phyloP scores from a whole-genome alignment of 2,113 vertebrate species.

The Channa maculata region DNA sequence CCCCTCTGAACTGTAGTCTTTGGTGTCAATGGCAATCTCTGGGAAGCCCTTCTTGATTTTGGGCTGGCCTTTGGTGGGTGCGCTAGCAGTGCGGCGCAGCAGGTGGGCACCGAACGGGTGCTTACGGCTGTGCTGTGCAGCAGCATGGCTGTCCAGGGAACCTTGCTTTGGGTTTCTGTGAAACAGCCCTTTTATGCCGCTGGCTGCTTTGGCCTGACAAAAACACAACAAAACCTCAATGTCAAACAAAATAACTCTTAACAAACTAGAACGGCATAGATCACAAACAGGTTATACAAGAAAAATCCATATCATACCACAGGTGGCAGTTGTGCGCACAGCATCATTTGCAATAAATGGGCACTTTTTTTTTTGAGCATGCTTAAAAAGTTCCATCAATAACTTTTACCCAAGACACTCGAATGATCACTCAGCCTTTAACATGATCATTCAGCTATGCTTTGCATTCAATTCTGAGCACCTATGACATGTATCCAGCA shows the following conservation, averaged over 20 bases:
- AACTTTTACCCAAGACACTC: neutral
- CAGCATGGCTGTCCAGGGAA: constrained; percentile 99
- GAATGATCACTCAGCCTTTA: constrained; percentile 24
- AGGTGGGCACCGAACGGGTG: constrained; percentile 94
- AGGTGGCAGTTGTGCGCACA: neutral
- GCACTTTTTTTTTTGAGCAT: constrained; percentile 41
- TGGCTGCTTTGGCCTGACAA: constrained; percentile 90
- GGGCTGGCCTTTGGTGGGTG: constrained; percentile 94
- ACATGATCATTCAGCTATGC: constrained; percentile 20
- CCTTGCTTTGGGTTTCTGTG: constrained; percentile 98
- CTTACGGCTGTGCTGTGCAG: constrained; percentile 91
- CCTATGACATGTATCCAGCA: neutral
- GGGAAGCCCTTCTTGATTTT: constrained; percentile 90
- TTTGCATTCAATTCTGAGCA: neutral
- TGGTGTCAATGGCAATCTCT: constrained; percentile 89
- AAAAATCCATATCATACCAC: too few species aligned
- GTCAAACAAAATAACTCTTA: constrained; percentile 26
- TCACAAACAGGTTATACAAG: neutral
- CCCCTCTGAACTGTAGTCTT: constrained; percentile 88
- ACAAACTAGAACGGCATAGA: neutral
- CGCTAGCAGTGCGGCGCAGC: constrained; percentile 94
- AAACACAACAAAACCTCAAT: constrained; percentile 46
- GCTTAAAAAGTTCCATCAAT: constrained; percentile 27
- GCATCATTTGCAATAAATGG: constrained; percentile 24
- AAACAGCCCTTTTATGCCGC: constrained; percentile 98